Evolutionary conservation across 2,888 invertebrate species (phyloP), one percentile per base, ranked within the genome.

Genomic region (Tromatobia lineatoria): DNA sequence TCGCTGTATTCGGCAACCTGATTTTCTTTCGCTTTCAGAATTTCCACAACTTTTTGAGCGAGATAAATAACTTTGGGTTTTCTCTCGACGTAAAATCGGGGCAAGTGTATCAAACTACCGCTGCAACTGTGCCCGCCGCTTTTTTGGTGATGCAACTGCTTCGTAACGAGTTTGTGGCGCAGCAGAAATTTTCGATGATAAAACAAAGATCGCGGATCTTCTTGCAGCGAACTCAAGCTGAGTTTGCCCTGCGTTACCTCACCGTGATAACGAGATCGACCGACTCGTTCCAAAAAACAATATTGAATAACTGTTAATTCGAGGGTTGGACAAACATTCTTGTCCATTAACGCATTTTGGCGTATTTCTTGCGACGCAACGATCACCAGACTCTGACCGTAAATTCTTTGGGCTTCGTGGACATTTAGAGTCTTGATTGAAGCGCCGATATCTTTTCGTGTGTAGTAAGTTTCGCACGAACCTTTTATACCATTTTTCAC

Each of bases 271-370:
- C 97, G 94, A 0, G 96, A 94, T 83, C 97, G 95, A 1, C 96
- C 98, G 47, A 98, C 96, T 88, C 96, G 94, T 93, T 98, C 98
- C 80, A 97, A 93, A 47, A 97, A 94, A 88, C 96, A 96, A 90
- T 96, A 98, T 82, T 96, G 96, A n/a, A 95, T 91, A 6, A 94
- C 88, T 3, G 94, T 94, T 13, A 96, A 88, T 47, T 95, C 95
- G 0, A 94, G 90, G n/a, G 91, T 91, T 25, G 94, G 94, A 86
- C 94, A 94, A 2, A 95, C 93, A 81, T 95, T 92, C 1, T 94
- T 93, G 11, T 95, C 95, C 66, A 96, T 94, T 50, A 98, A 90
- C 0, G 96, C 95, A 77, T 93, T 91, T 80, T 95, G 94, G 42
- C 98, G 94, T 20, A 95, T 90, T 38, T 93, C 91, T 90, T 97